Evolutionary conservation across 1,140 invertebrate species (phyloP), one percentile per base, ranked within the genome.

Genomic region (Lordiphosa clarofinis): DNA sequence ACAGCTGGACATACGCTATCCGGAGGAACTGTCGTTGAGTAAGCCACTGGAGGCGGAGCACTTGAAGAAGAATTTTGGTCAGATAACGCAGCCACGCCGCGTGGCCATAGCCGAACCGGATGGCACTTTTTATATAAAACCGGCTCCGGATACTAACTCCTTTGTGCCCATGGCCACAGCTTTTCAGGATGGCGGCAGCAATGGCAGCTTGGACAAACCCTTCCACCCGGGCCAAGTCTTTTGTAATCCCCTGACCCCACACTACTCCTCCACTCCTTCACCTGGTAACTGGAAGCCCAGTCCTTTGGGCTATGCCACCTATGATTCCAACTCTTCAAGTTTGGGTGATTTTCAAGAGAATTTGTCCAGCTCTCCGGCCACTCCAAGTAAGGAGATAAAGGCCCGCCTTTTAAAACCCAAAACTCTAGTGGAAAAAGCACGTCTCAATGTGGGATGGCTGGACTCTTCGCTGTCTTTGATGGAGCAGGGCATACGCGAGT

Each of bases 381-480:
- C 94, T 4, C 92, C 95, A 1, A 93, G 94, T 59, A 92, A 93
- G 28, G 96, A 98, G 74, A 93, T 94, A 0, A 91, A 94, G 24
- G 91, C 92, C 44, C 93, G 93, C 12, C 90, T 98, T 5, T 90
- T 98, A 21, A 92, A 94, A 56, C 98, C 98, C 10, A 98, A 97
- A 87, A 96, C 94, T 49, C 92, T 98, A 4, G 90, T 97, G 21
- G 98, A 99, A 90, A 94, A 96, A 81, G 98, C 98, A 0, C 92
- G 98, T 56, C 94, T 99, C 90, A 99, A 99, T 91, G 96, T 98
- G 46, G 96, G 95, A 4, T 99, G 98, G 98, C 89, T 99, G 48
- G 97, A 99, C 88, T 99, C 98, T 0, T 99, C 97, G 0, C 91
- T 98, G 19, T 99, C 98, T 0, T 95, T 99, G 37, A 99, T 99